Base-by-base conservation (phyloP, 1,140 invertebrate genomes). In the Sinonovacula constricta region DNA sequence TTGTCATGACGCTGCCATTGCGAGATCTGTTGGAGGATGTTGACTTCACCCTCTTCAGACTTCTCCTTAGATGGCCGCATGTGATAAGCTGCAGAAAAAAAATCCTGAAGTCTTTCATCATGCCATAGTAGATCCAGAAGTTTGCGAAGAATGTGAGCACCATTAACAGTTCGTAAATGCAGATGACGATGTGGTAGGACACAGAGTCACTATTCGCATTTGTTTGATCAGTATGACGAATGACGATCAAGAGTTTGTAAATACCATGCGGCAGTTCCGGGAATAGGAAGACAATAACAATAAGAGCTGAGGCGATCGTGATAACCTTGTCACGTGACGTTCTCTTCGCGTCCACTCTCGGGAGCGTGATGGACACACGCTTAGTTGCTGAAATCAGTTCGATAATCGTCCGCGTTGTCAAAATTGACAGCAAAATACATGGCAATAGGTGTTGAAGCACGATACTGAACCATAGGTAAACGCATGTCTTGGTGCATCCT, bases 101-200 rank as follows among this genome's bases (percentile, higher is more conserved):
- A 5, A 24, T n/a, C 1, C 75, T 59, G 45, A 78, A 78, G 14
- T 78, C 66, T 24, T 39, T 36, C 65, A 78, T 78, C 75, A 78
- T 78, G 3, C n/a, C 39, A 30, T 66, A 78, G 49, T 78, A 78
- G 3, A 78, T 70, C 75, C 65, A 70, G 57, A 78, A 78, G 30
- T 69, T 69, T 24, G 57, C 66, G 15, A 49, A 30, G 33, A 78
- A 78, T 45, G 63, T 69, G 3, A 70, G 3, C 1, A 60, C 39
- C 22, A 78, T 33, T 1, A 22, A 14, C 26, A 78, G 15, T 31
- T 69, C 67, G 24, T 78, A 78, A 15, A 53, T 34, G 39, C 53
- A 60, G 14, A 62, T 33, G 7, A 70, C 54, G 15, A 69, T 31
- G 36, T 70, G 75, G 12, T 65, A 26, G 12, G 3, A 22, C 12